Evolutionary conservation across 2,113 vertebrate genomes (phyloP).

Genomic region (Sylvietta virens): DNA sequence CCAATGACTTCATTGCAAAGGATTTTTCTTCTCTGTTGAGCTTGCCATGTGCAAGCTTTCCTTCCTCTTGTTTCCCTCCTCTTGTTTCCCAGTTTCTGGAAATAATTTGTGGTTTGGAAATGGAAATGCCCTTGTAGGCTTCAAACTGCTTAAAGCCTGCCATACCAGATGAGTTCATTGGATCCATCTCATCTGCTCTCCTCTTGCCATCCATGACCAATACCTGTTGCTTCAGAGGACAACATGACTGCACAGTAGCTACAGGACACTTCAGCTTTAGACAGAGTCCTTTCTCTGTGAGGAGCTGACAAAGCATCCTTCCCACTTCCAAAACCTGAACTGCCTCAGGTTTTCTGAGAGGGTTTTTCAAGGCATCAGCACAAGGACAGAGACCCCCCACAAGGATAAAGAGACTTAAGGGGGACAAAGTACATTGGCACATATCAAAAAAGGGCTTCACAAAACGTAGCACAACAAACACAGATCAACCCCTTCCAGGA

Average conservation of each 20-base stretch:
- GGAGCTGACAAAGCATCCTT: background rate
- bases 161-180: conserved; percentile 50
- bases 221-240: conserved; percentile 28
- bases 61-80: conserved; percentile 65
- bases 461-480: conserved; percentile 34
- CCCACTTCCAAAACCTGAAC: background rate
- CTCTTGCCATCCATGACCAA: conserved; percentile 6
- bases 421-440: conserved; percentile 1
- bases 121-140: conserved; percentile 56
- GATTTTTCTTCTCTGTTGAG: conserved; percentile 55
- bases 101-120: conserved; percentile 74
- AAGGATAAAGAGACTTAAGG: background rate
- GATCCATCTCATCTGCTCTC: conserved; percentile 34
- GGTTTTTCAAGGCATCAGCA: background rate
- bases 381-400: background rate
- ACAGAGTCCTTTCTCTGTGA: background rate
- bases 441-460: conserved; percentile 29
- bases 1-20: conserved; percentile 67
- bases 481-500: conserved; percentile 50
- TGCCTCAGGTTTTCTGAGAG: background rate
- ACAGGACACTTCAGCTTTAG: background rate
- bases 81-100: conserved; percentile 70
- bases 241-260: background rate
- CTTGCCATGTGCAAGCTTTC: conserved; percentile 64
- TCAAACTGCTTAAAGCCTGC: conserved; percentile 60